Percentiles rank a stretch among this genome's conserved stretches.
Conservation (phyloP, 2,888 invertebrate species). For the Cheilosia pagana region DNA sequence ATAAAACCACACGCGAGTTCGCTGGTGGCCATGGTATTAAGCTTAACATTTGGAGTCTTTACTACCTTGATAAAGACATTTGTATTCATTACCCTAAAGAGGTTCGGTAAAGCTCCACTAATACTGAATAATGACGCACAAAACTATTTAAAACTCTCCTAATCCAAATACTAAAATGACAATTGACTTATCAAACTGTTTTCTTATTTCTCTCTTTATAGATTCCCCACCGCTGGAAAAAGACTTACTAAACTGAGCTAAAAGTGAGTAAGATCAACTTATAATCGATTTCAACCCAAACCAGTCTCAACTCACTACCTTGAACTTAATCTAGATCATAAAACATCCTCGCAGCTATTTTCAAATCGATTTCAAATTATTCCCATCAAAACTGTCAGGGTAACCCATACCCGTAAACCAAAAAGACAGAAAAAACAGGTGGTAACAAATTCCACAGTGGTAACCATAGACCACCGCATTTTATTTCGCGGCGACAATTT, state of each 20-base stretch:
- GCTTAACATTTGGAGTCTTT: too few relatives aligned
- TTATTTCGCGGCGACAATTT: slow-evolving; percentile 64
- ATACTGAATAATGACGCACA: too few relatives aligned
- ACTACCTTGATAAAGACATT: too few relatives aligned
- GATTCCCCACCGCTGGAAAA: not conserved
- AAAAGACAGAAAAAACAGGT: slow-evolving; percentile 44
- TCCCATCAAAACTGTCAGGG: slow-evolving; percentile 24
- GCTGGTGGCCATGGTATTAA: too few relatives aligned
- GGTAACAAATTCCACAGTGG: slow-evolving; percentile 58
- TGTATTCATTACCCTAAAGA: too few relatives aligned
- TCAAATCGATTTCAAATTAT: slow-evolving; percentile 39
- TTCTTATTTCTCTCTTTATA: too few relatives aligned
- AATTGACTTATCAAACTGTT: too few relatives aligned
- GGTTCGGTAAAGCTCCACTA: too few relatives aligned
- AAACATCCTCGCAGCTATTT: slow-evolving; percentile 27
- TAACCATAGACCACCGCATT: slow-evolving; percentile 51
- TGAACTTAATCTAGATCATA: slow-evolving; percentile 50
- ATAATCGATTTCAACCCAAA: not conserved
- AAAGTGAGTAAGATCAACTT: slow-evolving; percentile 43
- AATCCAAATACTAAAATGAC: too few relatives aligned
- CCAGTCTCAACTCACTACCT: slow-evolving; percentile 12
- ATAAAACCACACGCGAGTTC: too few relatives aligned
- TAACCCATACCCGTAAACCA: slow-evolving; percentile 17
- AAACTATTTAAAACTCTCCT: too few relatives aligned
- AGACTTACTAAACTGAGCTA: slow-evolving; percentile 8